A percentile compares a stretch with the other conserved stretches of the same genome.
phyloP scores from a whole-genome alignment of 2,888 invertebrate species.

The Noctua fimbriata region DNA sequence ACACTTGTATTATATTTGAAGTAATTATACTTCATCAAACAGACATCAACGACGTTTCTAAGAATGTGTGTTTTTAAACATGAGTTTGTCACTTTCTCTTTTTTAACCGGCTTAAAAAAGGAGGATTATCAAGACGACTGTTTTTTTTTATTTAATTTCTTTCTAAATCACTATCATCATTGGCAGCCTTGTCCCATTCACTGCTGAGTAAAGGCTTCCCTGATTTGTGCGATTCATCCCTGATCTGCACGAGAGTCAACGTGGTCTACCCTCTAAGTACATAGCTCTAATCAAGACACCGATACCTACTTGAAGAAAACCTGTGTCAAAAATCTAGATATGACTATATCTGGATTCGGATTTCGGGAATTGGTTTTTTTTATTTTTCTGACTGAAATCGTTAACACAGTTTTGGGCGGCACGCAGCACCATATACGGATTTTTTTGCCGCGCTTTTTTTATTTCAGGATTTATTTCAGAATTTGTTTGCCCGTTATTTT shows the following conservation, averaged over 20 bases:
- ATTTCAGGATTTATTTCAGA: too few relatives aligned
- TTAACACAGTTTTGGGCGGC: background rate
- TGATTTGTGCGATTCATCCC: background rate
- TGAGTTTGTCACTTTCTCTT: background rate
- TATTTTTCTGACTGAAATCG: too few relatives aligned
- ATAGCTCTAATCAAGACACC: background rate
- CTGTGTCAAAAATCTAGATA: background rate
- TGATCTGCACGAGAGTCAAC: background rate
- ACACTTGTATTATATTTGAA: background rate
- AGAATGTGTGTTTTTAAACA: background rate
- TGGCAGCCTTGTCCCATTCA: background rate
- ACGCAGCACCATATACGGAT: too few relatives aligned
- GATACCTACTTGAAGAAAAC: background rate
- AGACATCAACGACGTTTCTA: constrained; percentile 1
- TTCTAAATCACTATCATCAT: background rate
- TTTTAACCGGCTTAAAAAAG: too few relatives aligned
- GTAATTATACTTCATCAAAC: background rate
- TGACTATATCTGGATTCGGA: too few relatives aligned
- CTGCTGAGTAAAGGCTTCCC: background rate
- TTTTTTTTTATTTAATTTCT: background rate
- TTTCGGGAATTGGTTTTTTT: too few relatives aligned
- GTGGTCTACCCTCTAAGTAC: background rate
- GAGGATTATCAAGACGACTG: too few relatives aligned
- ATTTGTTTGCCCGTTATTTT: too few relatives aligned
- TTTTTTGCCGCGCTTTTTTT: too few relatives aligned